Evolutionary conservation across 2,113 vertebrate genomes (phyloP).

Genomic region (Actenoides lindsayi): DNA sequence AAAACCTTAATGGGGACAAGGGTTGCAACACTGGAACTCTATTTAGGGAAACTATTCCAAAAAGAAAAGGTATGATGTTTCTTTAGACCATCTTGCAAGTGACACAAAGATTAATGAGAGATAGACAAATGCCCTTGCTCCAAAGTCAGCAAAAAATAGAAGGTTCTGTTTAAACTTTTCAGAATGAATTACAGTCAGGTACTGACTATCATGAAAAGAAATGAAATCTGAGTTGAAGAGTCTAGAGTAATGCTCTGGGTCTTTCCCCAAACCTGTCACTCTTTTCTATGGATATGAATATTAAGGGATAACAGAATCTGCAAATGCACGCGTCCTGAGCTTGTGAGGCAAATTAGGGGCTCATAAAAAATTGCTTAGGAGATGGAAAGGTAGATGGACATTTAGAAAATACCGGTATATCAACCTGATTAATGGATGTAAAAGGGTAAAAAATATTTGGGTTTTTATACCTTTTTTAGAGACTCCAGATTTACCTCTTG

Average conservation of each 20-base stretch:
- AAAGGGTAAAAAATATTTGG: neutral
- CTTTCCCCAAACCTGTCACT: conserved; percentile 52
- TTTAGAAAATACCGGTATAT: neutral
- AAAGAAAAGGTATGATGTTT: conserved; percentile 41
- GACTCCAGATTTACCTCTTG: neutral
- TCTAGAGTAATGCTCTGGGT: conserved; percentile 42
- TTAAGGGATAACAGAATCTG: neutral
- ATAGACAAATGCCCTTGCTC: conserved; percentile 62
- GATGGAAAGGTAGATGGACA: neutral
- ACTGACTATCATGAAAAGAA: conserved; percentile 58
- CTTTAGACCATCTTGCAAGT: conserved; percentile 33
- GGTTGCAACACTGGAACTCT: neutral
- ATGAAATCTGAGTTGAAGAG: conserved; percentile 50
- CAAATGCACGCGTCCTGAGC: neutral
- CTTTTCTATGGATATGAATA: conserved; percentile 17
- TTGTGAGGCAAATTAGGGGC: neutral
- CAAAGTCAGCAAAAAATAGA: conserved; percentile 70
- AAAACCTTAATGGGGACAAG: conserved; percentile 18
- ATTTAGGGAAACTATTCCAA: conserved; percentile 30
- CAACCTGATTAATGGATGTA: neutral
- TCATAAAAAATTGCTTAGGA: neutral
- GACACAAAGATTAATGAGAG: conserved; percentile 60
- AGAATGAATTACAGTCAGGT: conserved; percentile 63
- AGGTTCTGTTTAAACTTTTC: conserved; percentile 60
- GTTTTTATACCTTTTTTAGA: neutral